Conservation (phyloP, 2,113 vertebrate genomes). For the Halcyon senegalensis region DNA sequence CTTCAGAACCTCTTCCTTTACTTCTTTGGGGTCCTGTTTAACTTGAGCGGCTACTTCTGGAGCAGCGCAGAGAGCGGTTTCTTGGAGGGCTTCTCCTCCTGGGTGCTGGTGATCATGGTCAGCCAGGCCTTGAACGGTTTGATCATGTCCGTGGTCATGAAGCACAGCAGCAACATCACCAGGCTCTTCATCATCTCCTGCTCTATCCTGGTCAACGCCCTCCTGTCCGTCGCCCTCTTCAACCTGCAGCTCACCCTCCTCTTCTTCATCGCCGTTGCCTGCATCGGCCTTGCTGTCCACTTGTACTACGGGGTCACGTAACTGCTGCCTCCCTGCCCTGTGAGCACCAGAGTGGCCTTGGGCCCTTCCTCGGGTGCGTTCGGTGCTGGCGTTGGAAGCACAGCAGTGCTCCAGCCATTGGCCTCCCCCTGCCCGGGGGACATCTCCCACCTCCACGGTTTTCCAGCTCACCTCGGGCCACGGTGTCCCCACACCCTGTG, state of each 20-base stretch:
- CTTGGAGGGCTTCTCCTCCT: constrained; percentile 84
- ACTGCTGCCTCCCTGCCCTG: background rate
- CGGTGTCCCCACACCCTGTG: rapidly evolving
- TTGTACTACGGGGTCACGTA: constrained; percentile 84
- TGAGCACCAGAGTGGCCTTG: rapidly evolving
- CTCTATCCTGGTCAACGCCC: constrained; percentile 89
- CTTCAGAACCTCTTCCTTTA: constrained; percentile 95
- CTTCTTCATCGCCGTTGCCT: constrained; percentile 81
- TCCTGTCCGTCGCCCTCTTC: constrained; percentile 84
- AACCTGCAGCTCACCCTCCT: constrained; percentile 85
- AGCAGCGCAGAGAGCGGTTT: constrained; percentile 65
- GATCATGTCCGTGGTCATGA: constrained; percentile 93
- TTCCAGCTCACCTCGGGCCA: background rate
- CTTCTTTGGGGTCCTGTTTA: constrained; percentile 86
- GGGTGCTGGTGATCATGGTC: constrained; percentile 82
- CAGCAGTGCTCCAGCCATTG: rapidly evolving
- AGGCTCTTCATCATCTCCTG: constrained; percentile 94
- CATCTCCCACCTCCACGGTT: background rate
- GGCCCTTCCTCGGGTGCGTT: background rate
- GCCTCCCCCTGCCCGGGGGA: background rate
- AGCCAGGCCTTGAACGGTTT: constrained; percentile 91
- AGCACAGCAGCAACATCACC: constrained; percentile 93
- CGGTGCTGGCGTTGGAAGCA: background rate
- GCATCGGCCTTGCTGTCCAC: constrained; percentile 85
- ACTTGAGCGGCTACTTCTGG: constrained; percentile 75